Conservation (phyloP, 1,140 invertebrate genomes). For the Diachasmimorpha longicaudata region DNA sequence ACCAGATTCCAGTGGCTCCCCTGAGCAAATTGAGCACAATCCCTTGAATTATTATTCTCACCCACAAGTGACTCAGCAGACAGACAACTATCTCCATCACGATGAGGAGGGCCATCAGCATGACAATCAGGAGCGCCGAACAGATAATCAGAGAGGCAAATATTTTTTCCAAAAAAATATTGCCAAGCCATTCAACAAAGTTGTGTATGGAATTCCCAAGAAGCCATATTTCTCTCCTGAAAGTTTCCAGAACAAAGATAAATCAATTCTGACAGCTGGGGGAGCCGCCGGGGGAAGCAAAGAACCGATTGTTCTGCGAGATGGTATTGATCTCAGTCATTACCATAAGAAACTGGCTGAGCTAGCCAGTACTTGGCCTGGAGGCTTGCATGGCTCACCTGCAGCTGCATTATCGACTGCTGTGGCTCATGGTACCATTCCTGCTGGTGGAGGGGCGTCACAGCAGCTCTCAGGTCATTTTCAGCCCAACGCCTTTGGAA, state of each 20-base stretch:
- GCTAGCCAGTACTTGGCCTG: constrained; percentile 5
- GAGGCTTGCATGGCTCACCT: not conserved
- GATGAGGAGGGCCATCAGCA: not conserved
- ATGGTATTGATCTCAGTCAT: not conserved
- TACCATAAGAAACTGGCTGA: constrained; percentile 15
- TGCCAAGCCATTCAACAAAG: not conserved
- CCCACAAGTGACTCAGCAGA: not conserved
- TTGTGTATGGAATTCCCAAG: not conserved
- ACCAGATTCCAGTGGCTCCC: constrained; percentile 12
- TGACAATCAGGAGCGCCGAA: not conserved
- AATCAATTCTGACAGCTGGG: not conserved
- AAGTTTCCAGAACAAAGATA: not conserved
- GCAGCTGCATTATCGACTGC: not conserved
- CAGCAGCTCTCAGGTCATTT: not conserved
- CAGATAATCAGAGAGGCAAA: not conserved
- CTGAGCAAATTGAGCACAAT: not conserved
- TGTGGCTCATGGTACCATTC: not conserved
- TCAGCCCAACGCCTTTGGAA: not conserved
- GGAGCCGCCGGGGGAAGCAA: not conserved
- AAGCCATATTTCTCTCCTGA: not conserved
- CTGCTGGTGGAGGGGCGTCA: not conserved
- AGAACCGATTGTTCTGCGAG: not conserved
- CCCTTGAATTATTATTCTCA: not conserved
- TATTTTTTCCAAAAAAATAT: not conserved
- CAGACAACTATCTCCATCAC: not conserved